Conservation (phyloP, 2,797 vertebrate species). For the Borostomias antarcticus region DNA sequence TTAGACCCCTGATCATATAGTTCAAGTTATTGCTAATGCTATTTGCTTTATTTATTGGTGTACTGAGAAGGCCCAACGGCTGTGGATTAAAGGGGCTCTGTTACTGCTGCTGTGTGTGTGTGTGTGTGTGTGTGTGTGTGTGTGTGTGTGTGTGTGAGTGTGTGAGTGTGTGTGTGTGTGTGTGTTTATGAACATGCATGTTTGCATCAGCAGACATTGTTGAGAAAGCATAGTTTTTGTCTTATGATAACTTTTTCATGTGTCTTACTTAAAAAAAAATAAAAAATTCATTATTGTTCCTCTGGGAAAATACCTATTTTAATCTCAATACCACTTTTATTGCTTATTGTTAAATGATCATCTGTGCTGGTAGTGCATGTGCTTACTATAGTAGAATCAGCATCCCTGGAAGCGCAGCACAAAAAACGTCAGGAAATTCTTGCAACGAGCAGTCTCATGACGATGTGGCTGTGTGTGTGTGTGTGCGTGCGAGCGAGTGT, state of each 20-base stretch:
- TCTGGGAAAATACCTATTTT: no score
- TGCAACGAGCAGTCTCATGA: not conserved
- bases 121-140: conserved; percentile 24
- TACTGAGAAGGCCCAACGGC: conserved; percentile 65
- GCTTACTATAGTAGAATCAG: not conserved
- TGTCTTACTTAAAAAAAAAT: no score
- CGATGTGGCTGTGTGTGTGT: not conserved
- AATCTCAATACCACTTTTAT: no score
- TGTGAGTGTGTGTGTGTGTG: conserved; percentile 14
- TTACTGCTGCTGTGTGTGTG: conserved; percentile 58
- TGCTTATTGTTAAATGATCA: not conserved
- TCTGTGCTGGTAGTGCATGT: not conserved
- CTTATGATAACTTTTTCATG: no score
- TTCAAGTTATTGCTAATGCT: conserved; percentile 82
- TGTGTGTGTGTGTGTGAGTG: conserved; percentile 50
- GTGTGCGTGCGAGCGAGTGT: conserved; percentile 11
- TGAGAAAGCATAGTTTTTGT: no score
- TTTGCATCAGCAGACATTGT: no score
- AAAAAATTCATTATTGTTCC: no score
- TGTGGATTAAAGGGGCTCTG: conserved; percentile 54
- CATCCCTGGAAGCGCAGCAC: not conserved
- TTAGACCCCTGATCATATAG: conserved; percentile 83
- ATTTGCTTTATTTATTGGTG: conserved; percentile 78
- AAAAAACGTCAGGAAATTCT: not conserved
- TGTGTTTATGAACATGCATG: not conserved